Conservation (phyloP, 2,888 invertebrate species). For the Polylopha cassiicola region DNA sequence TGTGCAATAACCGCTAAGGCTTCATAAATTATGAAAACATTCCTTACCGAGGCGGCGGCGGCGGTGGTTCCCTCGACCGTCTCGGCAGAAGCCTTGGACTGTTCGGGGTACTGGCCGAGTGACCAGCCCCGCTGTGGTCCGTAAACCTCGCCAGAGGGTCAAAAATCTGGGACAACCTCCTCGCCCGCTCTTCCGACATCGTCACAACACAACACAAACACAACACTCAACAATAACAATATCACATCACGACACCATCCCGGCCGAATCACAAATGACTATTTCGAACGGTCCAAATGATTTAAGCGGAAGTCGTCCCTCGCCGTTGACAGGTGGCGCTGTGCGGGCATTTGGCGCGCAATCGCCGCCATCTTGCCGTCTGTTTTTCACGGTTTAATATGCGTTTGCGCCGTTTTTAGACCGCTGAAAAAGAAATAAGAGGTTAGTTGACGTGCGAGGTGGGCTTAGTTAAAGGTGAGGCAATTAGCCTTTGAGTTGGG, state of each 20-base stretch:
- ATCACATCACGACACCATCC: constrained; percentile 64
- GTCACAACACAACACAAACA: constrained; percentile 50
- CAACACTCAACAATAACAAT: constrained; percentile 44
- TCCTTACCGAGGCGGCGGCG: constrained; percentile 68
- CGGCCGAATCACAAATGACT: constrained; percentile 56
- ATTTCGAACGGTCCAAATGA: constrained; percentile 61
- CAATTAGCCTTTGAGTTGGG: constrained; percentile 42
- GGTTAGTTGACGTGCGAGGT: constrained; percentile 46
- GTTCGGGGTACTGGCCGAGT: constrained; percentile 81
- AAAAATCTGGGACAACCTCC: constrained; percentile 88
- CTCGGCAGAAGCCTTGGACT: constrained; percentile 84
- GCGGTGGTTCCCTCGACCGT: constrained; percentile 67
- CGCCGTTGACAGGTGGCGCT: constrained; percentile 56
- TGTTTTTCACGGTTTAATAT: constrained; percentile 64
- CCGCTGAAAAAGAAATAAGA: constrained; percentile 65
- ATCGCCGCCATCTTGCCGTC: constrained; percentile 60
- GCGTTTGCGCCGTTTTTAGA: constrained; percentile 55
- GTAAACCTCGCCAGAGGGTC: constrained; percentile 87
- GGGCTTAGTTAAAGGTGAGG: constrained; percentile 54
- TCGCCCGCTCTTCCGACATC: constrained; percentile 82
- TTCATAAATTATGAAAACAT: not conserved
- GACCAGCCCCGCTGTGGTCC: constrained; percentile 78
- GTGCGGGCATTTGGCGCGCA: constrained; percentile 56
- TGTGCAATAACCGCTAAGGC: too few species aligned
- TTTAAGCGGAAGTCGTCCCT: constrained; percentile 52